Conservation (phyloP, 2,888 invertebrate species). For the Malachius bipustulatus region DNA sequence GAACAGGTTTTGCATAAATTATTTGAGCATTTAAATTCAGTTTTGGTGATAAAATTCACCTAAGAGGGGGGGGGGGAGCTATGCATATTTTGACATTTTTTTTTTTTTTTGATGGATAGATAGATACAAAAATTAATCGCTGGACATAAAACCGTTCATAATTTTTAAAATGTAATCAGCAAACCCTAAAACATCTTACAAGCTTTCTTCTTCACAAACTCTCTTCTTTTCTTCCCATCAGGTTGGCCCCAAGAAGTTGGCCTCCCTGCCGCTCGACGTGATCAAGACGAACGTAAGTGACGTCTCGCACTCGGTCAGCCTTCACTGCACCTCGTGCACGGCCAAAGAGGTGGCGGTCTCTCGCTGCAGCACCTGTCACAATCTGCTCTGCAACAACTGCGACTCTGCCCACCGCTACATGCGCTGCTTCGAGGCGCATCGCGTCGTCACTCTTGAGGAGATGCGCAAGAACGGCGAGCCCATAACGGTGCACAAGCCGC, state of each 20-base stretch:
- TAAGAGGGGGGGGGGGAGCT: no score
- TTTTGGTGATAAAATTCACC: no score
- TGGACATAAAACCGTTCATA: no score
- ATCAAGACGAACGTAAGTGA: slow-evolving; percentile 76
- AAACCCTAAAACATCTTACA: no score
- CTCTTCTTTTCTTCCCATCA: slow-evolving; percentile 27
- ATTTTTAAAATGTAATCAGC: no score
- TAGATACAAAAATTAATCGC: no score
- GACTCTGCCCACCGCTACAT: slow-evolving; percentile 93
- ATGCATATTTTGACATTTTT: no score
- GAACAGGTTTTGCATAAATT: no score
- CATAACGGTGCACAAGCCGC: slow-evolving; percentile 77
- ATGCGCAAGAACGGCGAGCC: slow-evolving; percentile 65
- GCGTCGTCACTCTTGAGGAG: slow-evolving; percentile 81
- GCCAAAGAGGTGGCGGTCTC: slow-evolving; percentile 90
- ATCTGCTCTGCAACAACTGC: slow-evolving; percentile 86
- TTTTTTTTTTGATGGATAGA: no score
- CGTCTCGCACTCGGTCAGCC: slow-evolving; percentile 53
- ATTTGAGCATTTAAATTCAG: no score
- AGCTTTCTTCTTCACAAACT: background rate
- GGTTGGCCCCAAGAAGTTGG: slow-evolving; percentile 64
- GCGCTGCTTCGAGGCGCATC: slow-evolving; percentile 93
- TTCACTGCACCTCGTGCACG: slow-evolving; percentile 88
- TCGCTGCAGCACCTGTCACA: slow-evolving; percentile 88
- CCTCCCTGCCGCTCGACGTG: slow-evolving; percentile 74